Evolutionary conservation across 1,140 invertebrate species (phyloP).

Genomic region (Drosophila sturtevanti): DNA sequence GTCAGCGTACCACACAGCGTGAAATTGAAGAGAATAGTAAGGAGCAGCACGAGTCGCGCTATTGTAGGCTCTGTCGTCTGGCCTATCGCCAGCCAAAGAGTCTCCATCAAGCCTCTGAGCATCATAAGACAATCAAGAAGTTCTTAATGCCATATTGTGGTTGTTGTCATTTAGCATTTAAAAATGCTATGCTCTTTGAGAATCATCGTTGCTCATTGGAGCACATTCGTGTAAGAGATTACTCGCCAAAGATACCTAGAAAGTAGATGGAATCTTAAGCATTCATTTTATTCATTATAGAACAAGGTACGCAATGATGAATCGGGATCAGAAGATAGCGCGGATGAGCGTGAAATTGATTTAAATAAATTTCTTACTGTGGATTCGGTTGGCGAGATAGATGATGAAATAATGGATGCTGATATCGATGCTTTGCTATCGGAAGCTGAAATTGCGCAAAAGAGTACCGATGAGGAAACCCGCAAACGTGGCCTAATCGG

Average conservation of each 20-base stretch:
- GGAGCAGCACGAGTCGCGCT: slow-evolving; percentile 86
- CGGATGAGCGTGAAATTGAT: slow-evolving; percentile 89
- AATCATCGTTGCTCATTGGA: slow-evolving; percentile 90
- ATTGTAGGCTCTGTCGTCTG: slow-evolving; percentile 90
- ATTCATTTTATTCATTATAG: slow-evolving; percentile 71
- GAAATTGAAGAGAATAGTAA: slow-evolving; percentile 87
- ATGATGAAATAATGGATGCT: slow-evolving; percentile 85
- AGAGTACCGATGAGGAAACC: slow-evolving; percentile 86
- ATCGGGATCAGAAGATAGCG: slow-evolving; percentile 84
- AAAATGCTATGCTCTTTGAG: slow-evolving; percentile 91
- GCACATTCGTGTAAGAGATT: slow-evolving; percentile 87
- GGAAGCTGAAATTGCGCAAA: slow-evolving; percentile 82
- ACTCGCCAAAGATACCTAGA: no score
- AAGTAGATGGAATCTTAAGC: no score
- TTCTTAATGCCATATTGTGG: slow-evolving; percentile 91
- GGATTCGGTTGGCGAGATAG: slow-evolving; percentile 92
- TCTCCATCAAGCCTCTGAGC: slow-evolving; percentile 89
- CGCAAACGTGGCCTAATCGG: slow-evolving; percentile 90
- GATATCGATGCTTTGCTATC: slow-evolving; percentile 73
- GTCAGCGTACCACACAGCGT: slow-evolving; percentile 89
- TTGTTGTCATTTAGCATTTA: slow-evolving; percentile 86
- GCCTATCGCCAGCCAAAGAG: slow-evolving; percentile 90
- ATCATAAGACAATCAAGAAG: slow-evolving; percentile 91
- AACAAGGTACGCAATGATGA: slow-evolving; percentile 84
- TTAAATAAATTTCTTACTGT: slow-evolving; percentile 92